Percentiles rank a stretch among this genome's conserved stretches.
phyloP scores from a whole-genome alignment of 1,140 invertebrate genomes.

The Anoplophora glabripennis region DNA sequence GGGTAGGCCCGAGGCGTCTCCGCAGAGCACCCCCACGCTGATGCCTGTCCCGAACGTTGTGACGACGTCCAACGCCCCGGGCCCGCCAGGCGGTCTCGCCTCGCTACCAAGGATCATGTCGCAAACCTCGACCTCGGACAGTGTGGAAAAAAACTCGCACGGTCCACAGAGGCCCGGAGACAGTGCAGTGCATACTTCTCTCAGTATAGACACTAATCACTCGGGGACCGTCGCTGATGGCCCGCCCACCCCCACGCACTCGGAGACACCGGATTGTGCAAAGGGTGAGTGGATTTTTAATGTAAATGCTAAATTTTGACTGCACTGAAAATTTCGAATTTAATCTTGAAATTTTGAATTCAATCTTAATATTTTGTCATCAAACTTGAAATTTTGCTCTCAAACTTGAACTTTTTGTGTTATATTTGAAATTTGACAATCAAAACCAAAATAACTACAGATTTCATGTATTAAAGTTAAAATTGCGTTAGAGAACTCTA shows the following conservation, averaged over 20 bases:
- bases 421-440: no score
- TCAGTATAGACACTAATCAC: slow-evolving; percentile 58
- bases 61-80: slow-evolving; percentile 55
- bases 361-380: no score
- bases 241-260: slow-evolving; percentile 69
- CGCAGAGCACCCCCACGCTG: slow-evolving; percentile 50
- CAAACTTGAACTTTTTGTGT: no score
- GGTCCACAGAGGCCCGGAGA: slow-evolving; percentile 26
- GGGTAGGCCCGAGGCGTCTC: slow-evolving; percentile 35
- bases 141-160: slow-evolving; percentile 13
- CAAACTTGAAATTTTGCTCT: no score
- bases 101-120: slow-evolving; percentile 44
- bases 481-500: no score
- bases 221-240: slow-evolving; percentile 52
- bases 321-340: no score
- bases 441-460: no score
- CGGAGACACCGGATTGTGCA: slow-evolving; percentile 63
- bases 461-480: no score
- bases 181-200: slow-evolving; percentile 44
- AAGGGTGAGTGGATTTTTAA: slow-evolving; percentile 38
- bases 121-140: slow-evolving; percentile 14
- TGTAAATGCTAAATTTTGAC: no score
- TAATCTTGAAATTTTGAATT: no score
- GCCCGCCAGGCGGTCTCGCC: slow-evolving; percentile 53
- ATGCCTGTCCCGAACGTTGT: slow-evolving; percentile 17